Base-by-base conservation (phyloP, 2,797 vertebrate species). In the Onychomys leucogaster region DNA sequence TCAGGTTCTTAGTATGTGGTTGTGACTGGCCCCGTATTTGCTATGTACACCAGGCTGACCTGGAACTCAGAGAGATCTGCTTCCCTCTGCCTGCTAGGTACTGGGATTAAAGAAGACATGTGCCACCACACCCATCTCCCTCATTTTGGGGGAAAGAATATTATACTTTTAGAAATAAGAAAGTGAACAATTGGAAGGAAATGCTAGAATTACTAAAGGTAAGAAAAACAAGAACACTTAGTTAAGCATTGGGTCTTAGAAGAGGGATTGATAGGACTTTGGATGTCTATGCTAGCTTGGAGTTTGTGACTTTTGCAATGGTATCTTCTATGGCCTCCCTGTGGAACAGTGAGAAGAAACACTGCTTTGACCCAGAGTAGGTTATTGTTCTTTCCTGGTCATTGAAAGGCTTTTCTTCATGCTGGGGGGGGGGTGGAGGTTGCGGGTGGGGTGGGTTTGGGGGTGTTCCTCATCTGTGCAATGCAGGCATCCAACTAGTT, bases 161-260 rank as follows among this genome's bases (percentile, higher is more conserved):
- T n/a, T 81, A 71, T 59, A 6, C 12, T 90, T 81, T 92, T 57
- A 90, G 75, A 95, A 92, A 77, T 8, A 92, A 52, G 86, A 61
- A 83, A 75, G 7, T n/a, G 27, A 95, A 87, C 32, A 78, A 46
- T 29, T 91, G 13, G 32, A 92, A 89, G 65, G 52, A 80, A 92
- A 76, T 57, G n/a, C 0, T 10, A 19, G 25, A 76, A 88, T 85
- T 91, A 29, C 10, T 29, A 82, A 37, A 32, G 85, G 78, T 59
- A 52, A 63, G 16, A 93, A 89, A 6, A 87, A 81, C 59, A 69
- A 12, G 27, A 17, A 2, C 10, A 4, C 4, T 71, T 5, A 83
- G 3, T 37, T 93, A 32, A 80, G 80, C 73, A 57, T 11, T 43
- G 10, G 43, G 80, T 46, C 19, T 84, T 89, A 69, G 6, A 27